Base-by-base conservation (phyloP, 2,888 invertebrate genomes). In the Himalopsyche tibetana region DNA sequence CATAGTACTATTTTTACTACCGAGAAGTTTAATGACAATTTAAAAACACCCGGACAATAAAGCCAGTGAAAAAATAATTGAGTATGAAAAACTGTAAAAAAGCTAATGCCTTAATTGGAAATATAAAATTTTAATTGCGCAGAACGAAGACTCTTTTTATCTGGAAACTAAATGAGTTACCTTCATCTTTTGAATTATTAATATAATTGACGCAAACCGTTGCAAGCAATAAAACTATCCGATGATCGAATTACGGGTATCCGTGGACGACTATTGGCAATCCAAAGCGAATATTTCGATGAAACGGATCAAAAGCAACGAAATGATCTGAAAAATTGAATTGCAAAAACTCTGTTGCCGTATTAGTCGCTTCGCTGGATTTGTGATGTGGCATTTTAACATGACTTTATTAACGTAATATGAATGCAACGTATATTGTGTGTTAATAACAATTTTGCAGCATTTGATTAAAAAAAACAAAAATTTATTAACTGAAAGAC, bases 271-370 rank as follows among this genome's bases (percentile, higher is more conserved):
- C 19, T 19, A 63, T 80, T 80, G 80, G 28, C 80, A 80, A 42
- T 80, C 19, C 63, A 80, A 80, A 40, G n/a, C 80, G 36, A 79
- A 36, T 36, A 28, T 5, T 38, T 17, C 36, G 40, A 12, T 38
- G n/a, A 42, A 55, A 51, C 38, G 40, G 82, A 82, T 82, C 82
- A 82, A 82, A 69, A 74, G 63, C 40, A 45, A 38, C 28, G 84
- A 69, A 84, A 40, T 84, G 74, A 84, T 36, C 69, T 74, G 84
- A 74, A 84, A 84, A 84, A 84, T 84, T 42, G 79, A 84, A 84
- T 74, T 84, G 84, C 79, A 84, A 74, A 38, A 69, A 11, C 17
- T 74, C 69, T 28, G 19, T 56, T 17, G 56, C 56, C 5, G 4
- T 80, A 80, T 80, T 80, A 19, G 40, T 8, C 42, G 80, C 36